A percentile compares a stretch with the other conserved stretches of the same genome.
Conservation (phyloP, 2,888 invertebrate species). For the Dryococelus australis region DNA sequence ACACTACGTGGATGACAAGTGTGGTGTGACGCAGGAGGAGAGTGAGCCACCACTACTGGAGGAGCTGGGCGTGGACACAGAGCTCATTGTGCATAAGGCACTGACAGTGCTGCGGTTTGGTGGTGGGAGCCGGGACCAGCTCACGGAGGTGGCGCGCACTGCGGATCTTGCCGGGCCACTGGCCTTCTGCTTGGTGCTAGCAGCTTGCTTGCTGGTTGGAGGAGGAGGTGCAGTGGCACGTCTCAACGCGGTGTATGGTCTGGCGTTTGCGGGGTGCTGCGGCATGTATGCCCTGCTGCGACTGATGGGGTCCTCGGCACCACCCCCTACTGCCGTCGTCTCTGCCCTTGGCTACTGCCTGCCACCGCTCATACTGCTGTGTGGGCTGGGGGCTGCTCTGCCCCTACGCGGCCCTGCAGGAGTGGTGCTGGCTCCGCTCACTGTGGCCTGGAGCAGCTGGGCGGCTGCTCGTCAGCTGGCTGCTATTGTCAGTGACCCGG, state of each 20-base stretch:
- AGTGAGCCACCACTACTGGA: slow-evolving; percentile 90
- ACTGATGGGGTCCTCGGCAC: slow-evolving; percentile 57
- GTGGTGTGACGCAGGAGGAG: slow-evolving; percentile 53
- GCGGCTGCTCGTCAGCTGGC: slow-evolving; percentile 93
- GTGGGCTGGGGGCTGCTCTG: slow-evolving; percentile 72
- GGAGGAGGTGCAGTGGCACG: slow-evolving; percentile 75
- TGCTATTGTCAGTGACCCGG: slow-evolving; percentile 86
- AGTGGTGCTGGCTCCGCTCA: slow-evolving; percentile 66
- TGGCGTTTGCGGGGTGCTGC: slow-evolving; percentile 88
- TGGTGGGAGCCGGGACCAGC: slow-evolving; percentile 72
- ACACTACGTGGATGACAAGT: no score
- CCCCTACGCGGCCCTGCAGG: slow-evolving; percentile 74
- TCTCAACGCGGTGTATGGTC: slow-evolving; percentile 94
- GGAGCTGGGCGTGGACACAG: slow-evolving; percentile 91
- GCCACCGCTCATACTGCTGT: slow-evolving; percentile 89
- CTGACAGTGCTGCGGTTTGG: slow-evolving; percentile 87
- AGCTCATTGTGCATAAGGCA: slow-evolving; percentile 87
- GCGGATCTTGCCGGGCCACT: slow-evolving; percentile 94
- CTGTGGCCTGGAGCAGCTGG: slow-evolving; percentile 88
- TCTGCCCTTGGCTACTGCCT: slow-evolving; percentile 93
- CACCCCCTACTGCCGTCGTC: slow-evolving; percentile 74
- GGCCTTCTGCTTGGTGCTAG: slow-evolving; percentile 81
- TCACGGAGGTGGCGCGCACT: slow-evolving; percentile 72
- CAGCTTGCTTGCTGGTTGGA: slow-evolving; percentile 69
- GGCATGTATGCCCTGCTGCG: slow-evolving; percentile 87